Percentiles rank a stretch among this genome's conserved stretches.
These are phyloP conservation scores for Lithophane ornitopus DNA, from an alignment of 2,888 invertebrate species.

Conservation along the genomic window DNA sequence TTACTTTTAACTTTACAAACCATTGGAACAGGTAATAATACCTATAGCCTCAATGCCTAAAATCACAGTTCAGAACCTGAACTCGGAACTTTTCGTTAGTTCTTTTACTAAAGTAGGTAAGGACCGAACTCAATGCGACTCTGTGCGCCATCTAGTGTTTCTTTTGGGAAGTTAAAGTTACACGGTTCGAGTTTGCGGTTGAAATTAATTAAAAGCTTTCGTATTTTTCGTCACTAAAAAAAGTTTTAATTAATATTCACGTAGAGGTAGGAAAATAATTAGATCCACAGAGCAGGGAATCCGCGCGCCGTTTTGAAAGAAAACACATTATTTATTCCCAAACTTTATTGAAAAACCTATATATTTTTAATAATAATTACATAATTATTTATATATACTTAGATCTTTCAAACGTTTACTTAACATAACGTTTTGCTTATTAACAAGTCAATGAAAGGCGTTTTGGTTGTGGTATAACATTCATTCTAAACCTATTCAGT, in stretches of 20 bases:
- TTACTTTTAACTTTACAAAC: background rate
- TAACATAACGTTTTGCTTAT: constrained; percentile 60
- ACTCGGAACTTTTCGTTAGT: background rate
- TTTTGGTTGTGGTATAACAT: constrained; percentile 44
- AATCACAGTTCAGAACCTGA: background rate
- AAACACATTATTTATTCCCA: constrained; percentile 70
- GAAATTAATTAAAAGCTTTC: background rate
- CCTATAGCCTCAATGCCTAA: background rate
- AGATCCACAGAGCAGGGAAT: background rate
- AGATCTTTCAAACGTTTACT: constrained; percentile 55
- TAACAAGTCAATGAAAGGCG: constrained; percentile 56
- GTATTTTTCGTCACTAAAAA: background rate
- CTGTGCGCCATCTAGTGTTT: constrained; percentile 16
- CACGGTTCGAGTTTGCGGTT: background rate
- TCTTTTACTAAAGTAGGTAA: background rate
- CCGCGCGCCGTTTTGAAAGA: background rate
- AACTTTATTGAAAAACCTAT: constrained; percentile 82
- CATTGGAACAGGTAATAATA: background rate
- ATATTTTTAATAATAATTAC: constrained; percentile 72
- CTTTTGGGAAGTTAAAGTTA: background rate
- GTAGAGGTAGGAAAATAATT: background rate
- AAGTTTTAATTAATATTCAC: background rate
- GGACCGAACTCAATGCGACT: background rate
- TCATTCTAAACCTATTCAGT: constrained; percentile 49
- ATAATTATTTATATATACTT: constrained; percentile 36